Evolutionary conservation across 2,113 vertebrate species (phyloP), one percentile per base, ranked within the genome.

Genomic region (Sphyrna mokarran): DNA sequence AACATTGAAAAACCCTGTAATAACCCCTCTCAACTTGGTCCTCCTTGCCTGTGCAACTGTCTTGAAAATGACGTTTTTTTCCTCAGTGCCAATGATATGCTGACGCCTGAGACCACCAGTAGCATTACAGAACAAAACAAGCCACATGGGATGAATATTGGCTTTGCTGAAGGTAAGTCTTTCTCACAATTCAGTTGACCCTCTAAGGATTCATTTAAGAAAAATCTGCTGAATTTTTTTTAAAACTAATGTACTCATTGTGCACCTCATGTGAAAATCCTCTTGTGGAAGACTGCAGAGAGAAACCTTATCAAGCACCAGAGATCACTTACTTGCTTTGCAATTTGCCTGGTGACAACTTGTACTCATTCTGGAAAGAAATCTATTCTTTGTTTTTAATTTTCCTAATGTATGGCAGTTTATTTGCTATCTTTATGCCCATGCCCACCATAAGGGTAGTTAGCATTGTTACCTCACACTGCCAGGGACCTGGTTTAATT

Each of bases 81-180:
- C 66, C 66, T 95, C 40, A 93, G 89, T 93, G 61, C n/a, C 89
- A 72, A 95, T 23, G 26, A 95, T 54, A 76, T 48, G 26, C 43
- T 72, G 94, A 70, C 40, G 72, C 43, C 10, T 54, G 66, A 40
- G 43, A 72, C 94, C 43, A 69, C 48, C 40, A 76, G 33, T 72
- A 70, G 1, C 68, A 54, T 54, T 54, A 10, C 22, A 54, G 69
- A 95, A 76, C 68, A 95, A 95, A 95, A 95, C 37, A 95, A 70
- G 23, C 68, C 37, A 43, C 94, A 14, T 33, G 68, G 22, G 40
- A 26, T 33, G 94, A 72, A 95, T 95, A 95, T 95, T 54, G 94
- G 94, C 40, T 95, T 95, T 72, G 94, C 94, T 43, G 94, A 95
- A 48, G 94, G 94, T 95, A 95, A 94, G 91, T 22, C 26, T 68